Evolutionary conservation across 2,888 invertebrate species (phyloP).

Genomic region (Adineta ricciae): DNA sequence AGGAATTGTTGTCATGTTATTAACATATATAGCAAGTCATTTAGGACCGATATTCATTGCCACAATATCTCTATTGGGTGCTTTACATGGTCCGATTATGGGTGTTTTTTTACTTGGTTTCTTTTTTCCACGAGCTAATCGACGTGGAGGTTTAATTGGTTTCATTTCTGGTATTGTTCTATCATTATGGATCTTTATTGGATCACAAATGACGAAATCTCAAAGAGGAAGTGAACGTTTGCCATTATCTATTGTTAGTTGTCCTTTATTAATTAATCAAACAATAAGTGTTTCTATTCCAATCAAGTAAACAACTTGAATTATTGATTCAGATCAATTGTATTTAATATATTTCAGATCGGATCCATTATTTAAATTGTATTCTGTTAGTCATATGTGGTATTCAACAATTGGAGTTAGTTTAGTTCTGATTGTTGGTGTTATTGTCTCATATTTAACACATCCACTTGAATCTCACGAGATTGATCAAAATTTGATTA

Average conservation of each 20-base stretch:
- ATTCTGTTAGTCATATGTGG: too few species aligned
- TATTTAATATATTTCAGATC: too few species aligned
- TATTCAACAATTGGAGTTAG: too few species aligned
- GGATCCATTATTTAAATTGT: too few species aligned
- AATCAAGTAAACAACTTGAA: too few species aligned
- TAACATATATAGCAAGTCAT: neutral
- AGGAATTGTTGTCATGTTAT: neutral
- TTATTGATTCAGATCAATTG: too few species aligned
- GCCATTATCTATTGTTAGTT: neutral
- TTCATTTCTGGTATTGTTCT: conserved; percentile 4
- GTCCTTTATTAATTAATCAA: neutral
- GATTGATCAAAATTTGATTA: too few species aligned
- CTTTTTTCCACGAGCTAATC: conserved; percentile 27
- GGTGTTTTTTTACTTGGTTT: conserved; percentile 29
- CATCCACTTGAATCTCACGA: too few species aligned
- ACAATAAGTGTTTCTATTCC: too few species aligned
- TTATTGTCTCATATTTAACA: too few species aligned
- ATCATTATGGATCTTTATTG: conserved; percentile 18
- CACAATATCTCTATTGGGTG: conserved; percentile 24
- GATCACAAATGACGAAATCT: neutral
- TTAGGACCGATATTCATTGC: conserved; percentile 17
- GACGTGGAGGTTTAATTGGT: conserved; percentile 21
- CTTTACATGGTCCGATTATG: conserved; percentile 22
- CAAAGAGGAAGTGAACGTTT: neutral
- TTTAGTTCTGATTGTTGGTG: too few species aligned